A percentile compares a stretch with the other conserved stretches of the same genome.
phyloP scores from a whole-genome alignment of 1,140 invertebrate species.

The Nasonia giraulti region DNA sequence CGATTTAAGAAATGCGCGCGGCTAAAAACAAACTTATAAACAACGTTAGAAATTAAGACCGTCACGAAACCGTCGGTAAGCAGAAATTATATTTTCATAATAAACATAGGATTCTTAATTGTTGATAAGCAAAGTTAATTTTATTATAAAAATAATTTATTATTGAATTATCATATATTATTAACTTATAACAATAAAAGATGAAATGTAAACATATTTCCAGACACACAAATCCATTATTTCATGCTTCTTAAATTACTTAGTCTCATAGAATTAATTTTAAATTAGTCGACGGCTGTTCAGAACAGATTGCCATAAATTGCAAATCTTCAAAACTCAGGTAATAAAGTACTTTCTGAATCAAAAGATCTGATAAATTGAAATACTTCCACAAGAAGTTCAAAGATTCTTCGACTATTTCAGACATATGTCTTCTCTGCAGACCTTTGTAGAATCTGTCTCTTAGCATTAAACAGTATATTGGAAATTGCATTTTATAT shows the following conservation, averaged over 20 bases:
- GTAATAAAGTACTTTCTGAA: conserved; percentile 39
- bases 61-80: background rate
- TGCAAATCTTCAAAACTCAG: conserved; percentile 42
- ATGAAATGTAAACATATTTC: background rate
- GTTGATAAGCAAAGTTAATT: background rate
- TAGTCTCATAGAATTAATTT: conserved; percentile 1
- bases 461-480: conserved; percentile 29
- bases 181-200: no score
- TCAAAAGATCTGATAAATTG: conserved; percentile 37
- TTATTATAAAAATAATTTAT: conserved; percentile 9
- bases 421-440: conserved; percentile 22
- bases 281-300: background rate
- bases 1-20: no score
- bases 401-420: conserved; percentile 31
- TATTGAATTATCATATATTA: background rate
- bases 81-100: background rate
- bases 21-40: no score
- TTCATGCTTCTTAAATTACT: background rate
- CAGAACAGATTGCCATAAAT: conserved; percentile 15
- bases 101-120: background rate
- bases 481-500: conserved; percentile 29
- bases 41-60: background rate
- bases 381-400: conserved; percentile 42
- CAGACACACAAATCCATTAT: background rate
- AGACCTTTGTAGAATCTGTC: conserved; percentile 31